A percentile compares a stretch with the other conserved stretches of the same genome.
These are phyloP conservation scores for Cirrhinus mrigala DNA, from an alignment of 2,797 vertebrate species.

Conservation along the genomic window DNA sequence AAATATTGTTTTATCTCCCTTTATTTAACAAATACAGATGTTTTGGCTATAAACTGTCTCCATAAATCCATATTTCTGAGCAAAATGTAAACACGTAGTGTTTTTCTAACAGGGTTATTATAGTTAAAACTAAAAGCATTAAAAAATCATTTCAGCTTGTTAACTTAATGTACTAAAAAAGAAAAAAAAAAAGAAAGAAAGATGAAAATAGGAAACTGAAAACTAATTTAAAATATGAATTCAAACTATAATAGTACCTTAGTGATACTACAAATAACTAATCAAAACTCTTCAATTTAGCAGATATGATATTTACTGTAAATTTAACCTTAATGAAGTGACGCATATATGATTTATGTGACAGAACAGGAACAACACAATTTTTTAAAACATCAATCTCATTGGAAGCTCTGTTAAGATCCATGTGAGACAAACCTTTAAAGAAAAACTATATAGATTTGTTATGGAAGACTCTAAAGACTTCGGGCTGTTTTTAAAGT, in stretches of 20 bases:
- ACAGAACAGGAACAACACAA: constrained; percentile 2
- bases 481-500: constrained; percentile 32
- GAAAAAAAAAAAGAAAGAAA: not conserved
- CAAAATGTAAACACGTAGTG: constrained; percentile 11
- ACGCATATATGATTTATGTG: constrained; percentile 14
- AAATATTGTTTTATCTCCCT: not conserved
- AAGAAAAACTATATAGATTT: constrained; percentile 18
- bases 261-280: not conserved
- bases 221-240: not conserved
- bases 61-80: constrained; percentile 5
- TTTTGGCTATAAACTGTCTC: not conserved
- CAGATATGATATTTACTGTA: not conserved
- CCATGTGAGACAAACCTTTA: constrained; percentile 6
- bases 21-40: not conserved
- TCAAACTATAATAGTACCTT: not conserved
- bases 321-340: not conserved
- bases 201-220: not conserved
- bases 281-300: not conserved
- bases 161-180: not conserved
- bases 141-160: not conserved
- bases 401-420: constrained; percentile 53
- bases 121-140: not conserved
- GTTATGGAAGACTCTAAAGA: constrained; percentile 51
- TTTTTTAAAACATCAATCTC: constrained; percentile 35
- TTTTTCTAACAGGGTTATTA: not conserved